phyloP scores from a whole-genome alignment of 2,113 vertebrate genomes.

The Phrynosoma blainvillii region DNA sequence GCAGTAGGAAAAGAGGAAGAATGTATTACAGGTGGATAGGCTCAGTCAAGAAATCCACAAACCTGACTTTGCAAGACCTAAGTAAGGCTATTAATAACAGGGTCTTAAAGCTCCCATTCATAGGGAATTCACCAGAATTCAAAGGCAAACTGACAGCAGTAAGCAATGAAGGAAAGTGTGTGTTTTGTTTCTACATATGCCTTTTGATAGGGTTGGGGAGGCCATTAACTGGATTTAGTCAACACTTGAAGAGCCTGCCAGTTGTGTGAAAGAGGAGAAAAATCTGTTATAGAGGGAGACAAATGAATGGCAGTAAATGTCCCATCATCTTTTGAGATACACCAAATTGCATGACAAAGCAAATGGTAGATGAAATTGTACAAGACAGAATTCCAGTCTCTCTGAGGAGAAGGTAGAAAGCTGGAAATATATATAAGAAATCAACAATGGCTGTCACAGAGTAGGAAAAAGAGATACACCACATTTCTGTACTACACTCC shows the following conservation, averaged over 20 bases:
- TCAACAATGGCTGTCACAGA: background rate
- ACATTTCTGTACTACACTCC: too few species aligned
- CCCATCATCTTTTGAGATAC: background rate
- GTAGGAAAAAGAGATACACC: background rate
- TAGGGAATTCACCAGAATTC: too few species aligned
- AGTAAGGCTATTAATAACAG: too few species aligned
- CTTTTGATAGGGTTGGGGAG: background rate
- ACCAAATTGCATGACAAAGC: background rate
- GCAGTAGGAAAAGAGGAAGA: too few species aligned
- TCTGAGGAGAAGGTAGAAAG: background rate
- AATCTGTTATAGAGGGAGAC: too few species aligned
- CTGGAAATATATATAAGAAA: background rate
- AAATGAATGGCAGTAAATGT: background rate
- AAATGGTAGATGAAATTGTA: background rate
- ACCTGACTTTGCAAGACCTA: too few species aligned
- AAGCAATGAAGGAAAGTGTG: background rate
- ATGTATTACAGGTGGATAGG: too few species aligned
- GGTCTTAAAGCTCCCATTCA: too few species aligned
- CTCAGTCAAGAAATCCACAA: too few species aligned
- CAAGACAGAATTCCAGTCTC: background rate
- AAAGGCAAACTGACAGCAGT: too few species aligned
- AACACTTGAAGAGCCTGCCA: background rate
- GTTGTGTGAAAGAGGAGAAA: background rate
- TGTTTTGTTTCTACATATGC: too few species aligned
- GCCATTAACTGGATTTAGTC: background rate